Base-by-base conservation (phyloP, 2,113 vertebrate genomes). In the Engystomops pustulosus region DNA sequence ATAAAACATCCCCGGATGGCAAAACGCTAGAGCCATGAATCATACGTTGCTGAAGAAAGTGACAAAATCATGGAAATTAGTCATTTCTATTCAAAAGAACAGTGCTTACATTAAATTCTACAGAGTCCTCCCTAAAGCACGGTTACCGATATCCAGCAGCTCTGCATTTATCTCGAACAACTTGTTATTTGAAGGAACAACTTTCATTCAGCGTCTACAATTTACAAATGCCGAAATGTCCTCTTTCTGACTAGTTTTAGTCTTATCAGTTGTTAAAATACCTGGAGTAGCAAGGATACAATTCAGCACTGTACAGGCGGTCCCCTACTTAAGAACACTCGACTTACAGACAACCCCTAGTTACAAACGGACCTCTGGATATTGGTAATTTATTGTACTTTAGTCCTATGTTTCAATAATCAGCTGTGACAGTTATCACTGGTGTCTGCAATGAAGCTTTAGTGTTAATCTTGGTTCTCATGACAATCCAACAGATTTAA, bases 41-140 rank as follows among this genome's bases (percentile, higher is more conserved):
- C 36, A 72, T 60, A 36, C 11, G 10, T 75, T 49, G 25, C 53
- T 74, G 51, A 62, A 55, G 34, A 30, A 83, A 62, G 23, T 74
- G 69, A 83, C 23, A 75, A 83, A 75, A 62, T 75, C 81, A 74
- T 74, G 53, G 55, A 75, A 83, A 83, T 83, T 75, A 65, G 71
- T 49, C 23, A 74, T 83, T 75, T 83, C 70, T 75, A 83, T 83
- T 83, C 70, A 62, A 83, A 65, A 74, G 53, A 74, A 60, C 47
- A 58, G 51, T 72, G 36, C 34, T 72, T 27, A 62, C 49, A 74
- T 83, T 83, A 74, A 83, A 83, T 60, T n/a, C 45, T 58, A 36
- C 67, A 53, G 34, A 72, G 51, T 60, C 49, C 53, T 75, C 70
- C 70, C 70, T 15, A 65, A 83, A 76, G 70, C 34, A 83, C 25